These are phyloP conservation scores for Lynx canadensis DNA, from an alignment of 2,113 vertebrate genomes.

Conservation along the genomic window DNA sequence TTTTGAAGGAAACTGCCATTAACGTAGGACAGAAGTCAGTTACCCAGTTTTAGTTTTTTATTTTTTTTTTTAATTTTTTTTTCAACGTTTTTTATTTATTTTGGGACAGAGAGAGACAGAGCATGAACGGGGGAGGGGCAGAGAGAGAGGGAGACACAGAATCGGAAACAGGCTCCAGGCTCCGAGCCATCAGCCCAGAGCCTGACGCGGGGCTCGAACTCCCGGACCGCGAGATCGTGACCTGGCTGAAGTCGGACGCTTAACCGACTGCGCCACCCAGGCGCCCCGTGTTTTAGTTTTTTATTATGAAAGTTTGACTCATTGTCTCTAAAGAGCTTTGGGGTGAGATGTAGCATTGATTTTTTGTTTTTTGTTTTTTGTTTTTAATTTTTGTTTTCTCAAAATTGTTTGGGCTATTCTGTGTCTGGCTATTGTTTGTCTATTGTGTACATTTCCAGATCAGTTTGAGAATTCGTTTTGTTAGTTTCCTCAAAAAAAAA, in stretches of 20 bases:
- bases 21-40: neutral
- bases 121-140: no score
- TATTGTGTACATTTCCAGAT: constrained; percentile 5
- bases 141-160: no score
- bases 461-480: neutral
- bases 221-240: no score
- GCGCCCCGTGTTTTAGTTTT: neutral
- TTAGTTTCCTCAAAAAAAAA: neutral
- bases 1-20: constrained; percentile 9
- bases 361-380: neutral
- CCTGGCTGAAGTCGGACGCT: no score
- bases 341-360: neutral
- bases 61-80: neutral
- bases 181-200: no score
- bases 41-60: neutral
- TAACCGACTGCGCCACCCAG: no score
- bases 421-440: neutral
- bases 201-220: no score
- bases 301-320: neutral
- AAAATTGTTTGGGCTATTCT: neutral
- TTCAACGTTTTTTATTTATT: no score
- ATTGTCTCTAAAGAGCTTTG: neutral
- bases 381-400: neutral
- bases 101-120: no score
- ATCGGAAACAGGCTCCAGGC: no score